Evolutionary conservation across 2,888 invertebrate genomes (phyloP).

Genomic region (Poecilus cupreus): DNA sequence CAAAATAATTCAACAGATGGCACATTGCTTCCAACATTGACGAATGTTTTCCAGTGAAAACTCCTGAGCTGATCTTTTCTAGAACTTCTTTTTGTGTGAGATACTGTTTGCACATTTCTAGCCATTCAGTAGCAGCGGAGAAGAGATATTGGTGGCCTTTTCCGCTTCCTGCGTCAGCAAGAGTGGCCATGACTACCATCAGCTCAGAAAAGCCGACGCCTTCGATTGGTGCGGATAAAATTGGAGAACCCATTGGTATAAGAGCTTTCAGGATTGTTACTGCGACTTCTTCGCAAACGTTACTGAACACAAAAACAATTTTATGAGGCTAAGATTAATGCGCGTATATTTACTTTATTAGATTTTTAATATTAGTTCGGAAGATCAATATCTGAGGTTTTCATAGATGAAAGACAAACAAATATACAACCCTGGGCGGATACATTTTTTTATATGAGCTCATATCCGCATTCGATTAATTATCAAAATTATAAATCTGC

Average conservation of each 20-base stretch:
- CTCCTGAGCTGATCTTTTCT: conserved; percentile 75
- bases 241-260: conserved; percentile 82
- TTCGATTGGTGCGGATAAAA: conserved; percentile 79
- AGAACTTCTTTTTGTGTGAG: conserved; percentile 76
- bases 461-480: no score
- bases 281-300: conserved; percentile 78
- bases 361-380: background rate
- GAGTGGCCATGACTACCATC: conserved; percentile 85
- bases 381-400: no score
- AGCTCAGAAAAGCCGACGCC: conserved; percentile 86
- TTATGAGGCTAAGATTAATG: background rate
- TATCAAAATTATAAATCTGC: no score
- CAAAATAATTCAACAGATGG: conserved; percentile 88
- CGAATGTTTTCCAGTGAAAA: conserved; percentile 71
- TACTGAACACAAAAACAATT: conserved; percentile 67
- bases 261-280: conserved; percentile 81
- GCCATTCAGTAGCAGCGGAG: conserved; percentile 87
- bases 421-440: no score
- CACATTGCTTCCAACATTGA: conserved; percentile 85
- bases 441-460: no score
- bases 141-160: conserved; percentile 88
- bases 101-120: conserved; percentile 81
- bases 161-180: conserved; percentile 90
- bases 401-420: no score
- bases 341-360: background rate